phyloP scores from a whole-genome alignment of 2,113 vertebrate species.

The Peromyscus leucopus region DNA sequence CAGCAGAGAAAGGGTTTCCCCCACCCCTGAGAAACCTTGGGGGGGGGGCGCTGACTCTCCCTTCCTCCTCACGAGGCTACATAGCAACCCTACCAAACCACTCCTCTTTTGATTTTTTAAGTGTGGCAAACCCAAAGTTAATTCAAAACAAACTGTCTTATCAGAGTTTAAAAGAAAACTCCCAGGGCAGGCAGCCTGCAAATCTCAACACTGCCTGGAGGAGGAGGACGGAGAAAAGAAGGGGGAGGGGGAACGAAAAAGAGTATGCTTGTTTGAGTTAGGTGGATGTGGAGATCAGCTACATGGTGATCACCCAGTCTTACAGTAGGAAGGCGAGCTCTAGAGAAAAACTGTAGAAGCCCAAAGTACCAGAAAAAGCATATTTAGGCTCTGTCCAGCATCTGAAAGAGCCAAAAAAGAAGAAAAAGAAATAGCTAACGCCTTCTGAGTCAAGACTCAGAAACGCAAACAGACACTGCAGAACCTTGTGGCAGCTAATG shows the following conservation, averaged over 20 bases:
- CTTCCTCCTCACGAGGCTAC: not conserved
- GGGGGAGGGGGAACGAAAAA: no score
- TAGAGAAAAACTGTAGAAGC: not conserved
- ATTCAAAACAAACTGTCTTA: not conserved
- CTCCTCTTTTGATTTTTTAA: not conserved
- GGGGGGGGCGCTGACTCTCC: not conserved
- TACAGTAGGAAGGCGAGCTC: not conserved
- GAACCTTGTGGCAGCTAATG: not conserved
- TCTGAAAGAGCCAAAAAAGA: not conserved
- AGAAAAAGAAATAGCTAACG: not conserved
- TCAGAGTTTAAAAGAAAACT: not conserved
- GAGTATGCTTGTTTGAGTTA: not conserved
- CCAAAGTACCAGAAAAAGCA: not conserved
- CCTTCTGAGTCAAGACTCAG: not conserved
- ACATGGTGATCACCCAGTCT: not conserved
- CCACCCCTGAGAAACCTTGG: not conserved
- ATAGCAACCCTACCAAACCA: not conserved
- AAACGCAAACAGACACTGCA: not conserved
- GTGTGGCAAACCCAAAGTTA: not conserved
- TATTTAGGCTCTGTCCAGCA: not conserved
- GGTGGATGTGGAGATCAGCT: not conserved
- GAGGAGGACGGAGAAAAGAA: not conserved
- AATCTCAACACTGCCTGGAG: not conserved
- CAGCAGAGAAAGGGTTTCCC: fast-evolving
- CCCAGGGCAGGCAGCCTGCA: not conserved